phyloP scores from a whole-genome alignment of 2,888 invertebrate species.

The Cryptops parisi region DNA sequence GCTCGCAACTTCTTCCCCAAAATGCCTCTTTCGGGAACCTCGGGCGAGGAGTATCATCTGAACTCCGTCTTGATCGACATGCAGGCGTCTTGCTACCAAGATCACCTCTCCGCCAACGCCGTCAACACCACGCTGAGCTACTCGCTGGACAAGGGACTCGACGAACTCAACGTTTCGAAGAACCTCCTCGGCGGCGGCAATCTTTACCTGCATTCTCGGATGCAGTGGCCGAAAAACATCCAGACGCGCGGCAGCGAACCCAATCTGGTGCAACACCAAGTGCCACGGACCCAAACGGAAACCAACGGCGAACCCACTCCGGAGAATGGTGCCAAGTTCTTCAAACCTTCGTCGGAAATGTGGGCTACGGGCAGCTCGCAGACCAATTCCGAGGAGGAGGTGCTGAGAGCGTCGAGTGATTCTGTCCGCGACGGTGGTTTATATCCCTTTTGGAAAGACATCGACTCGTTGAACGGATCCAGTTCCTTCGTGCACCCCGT shows the following conservation, averaged over 20 bases:
- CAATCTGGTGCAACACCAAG: slow-evolving; percentile 13
- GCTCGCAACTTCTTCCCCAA: background rate
- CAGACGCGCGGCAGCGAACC: slow-evolving; percentile 16
- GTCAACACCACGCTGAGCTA: slow-evolving; percentile 16
- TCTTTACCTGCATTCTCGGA: too few relatives aligned
- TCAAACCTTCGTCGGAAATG: slow-evolving; percentile 7
- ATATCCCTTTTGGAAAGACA: too few relatives aligned
- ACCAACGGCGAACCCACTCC: slow-evolving; percentile 4
- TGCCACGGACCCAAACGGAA: background rate
- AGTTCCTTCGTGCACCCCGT: too few relatives aligned
- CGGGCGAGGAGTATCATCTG: background rate
- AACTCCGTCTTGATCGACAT: background rate
- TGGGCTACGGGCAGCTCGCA: slow-evolving; percentile 18
- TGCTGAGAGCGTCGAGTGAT: too few relatives aligned
- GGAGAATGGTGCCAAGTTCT: background rate
- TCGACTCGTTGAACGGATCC: too few relatives aligned
- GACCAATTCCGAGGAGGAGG: slow-evolving; percentile 19
- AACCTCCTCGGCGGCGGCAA: background rate
- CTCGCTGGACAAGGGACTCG: slow-evolving; percentile 21
- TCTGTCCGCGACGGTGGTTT: too few relatives aligned
- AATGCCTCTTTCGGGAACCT: background rate
- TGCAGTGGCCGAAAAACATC: background rate
- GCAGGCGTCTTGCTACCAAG: too few relatives aligned
- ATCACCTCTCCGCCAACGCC: too few relatives aligned
- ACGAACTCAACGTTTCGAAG: slow-evolving; percentile 15